These are phyloP conservation scores for Heteropelma amictum DNA, from an alignment of 2,888 invertebrate species.

Conservation along the genomic window DNA sequence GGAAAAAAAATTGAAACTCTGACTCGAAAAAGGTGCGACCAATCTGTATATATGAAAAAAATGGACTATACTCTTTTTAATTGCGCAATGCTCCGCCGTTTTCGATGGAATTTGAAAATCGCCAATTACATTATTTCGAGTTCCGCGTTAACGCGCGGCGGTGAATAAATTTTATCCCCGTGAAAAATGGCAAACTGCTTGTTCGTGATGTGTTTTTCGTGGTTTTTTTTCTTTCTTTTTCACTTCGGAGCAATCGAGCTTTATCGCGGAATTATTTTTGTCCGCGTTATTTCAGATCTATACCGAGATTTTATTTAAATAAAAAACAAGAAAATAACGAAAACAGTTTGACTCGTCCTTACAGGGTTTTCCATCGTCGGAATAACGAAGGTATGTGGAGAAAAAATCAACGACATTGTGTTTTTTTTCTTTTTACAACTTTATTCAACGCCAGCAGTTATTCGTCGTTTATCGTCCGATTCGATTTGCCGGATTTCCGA, in stretches of 20 bases:
- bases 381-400: background rate
- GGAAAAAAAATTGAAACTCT: conserved; percentile 51
- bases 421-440: conserved; percentile 11
- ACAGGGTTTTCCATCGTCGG: too few species aligned
- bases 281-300: too few species aligned
- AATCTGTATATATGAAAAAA: conserved; percentile 19
- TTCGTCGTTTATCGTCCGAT: background rate
- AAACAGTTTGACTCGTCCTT: background rate
- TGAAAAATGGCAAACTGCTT: too few species aligned
- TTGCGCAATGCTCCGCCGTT: too few species aligned
- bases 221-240: too few species aligned
- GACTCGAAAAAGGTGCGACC: background rate
- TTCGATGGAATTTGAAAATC: conserved; percentile 1
- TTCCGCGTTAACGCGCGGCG: too few species aligned
- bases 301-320: too few species aligned
- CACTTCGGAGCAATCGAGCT: too few species aligned
- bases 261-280: too few species aligned
- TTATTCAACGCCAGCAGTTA: background rate
- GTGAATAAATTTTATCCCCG: too few species aligned
- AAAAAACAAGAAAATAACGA: too few species aligned
- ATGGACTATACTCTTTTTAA: background rate
- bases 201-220: too few species aligned
- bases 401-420: background rate
- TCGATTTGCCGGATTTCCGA: conserved; percentile 29
- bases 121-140: conserved; percentile 1